Evolutionary conservation across 1,140 invertebrate species (phyloP), one percentile per base, ranked within the genome.

Genomic region (Drosophila burlai): DNA sequence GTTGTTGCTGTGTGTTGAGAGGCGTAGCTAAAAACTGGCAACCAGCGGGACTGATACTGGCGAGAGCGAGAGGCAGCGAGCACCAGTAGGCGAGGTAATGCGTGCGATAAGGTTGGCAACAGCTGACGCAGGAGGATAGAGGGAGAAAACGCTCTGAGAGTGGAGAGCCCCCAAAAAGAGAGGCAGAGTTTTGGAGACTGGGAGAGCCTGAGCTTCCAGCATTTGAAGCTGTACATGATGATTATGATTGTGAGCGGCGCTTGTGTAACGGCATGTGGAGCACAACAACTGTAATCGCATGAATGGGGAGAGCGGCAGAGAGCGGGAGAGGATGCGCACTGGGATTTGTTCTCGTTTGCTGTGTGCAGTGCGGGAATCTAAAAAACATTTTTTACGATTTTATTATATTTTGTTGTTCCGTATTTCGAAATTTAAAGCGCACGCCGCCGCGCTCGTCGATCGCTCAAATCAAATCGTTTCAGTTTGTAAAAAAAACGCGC

Each of bases 401-500:
- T 90, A 73, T 73, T 90, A 73, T 74, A 68, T 46, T 69, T 63
- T 78, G 50, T 76, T 76, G 69, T 61, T 67, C 46, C 72, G 64
- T 83, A 72, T 85, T 90, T 85, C 24, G 64, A 85, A 90, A 82
- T 73, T 73, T 74, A 66, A 81, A 89, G 80, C 65, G 81, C 69
- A 67, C 65, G 72, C 52, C 59, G 40, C 26, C 31, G 24, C 18
- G 26, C 57, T 45, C n/a, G 46, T 60, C 47, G 49, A 55, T 49
- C 42, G 45, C 55, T 45, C 24, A 68, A 69, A 54, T 83, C 54
- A 49, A 72, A 50, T 72, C 43, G 29, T 31, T 29, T 73, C 86
- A 90, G 86, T 90, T 86, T 80, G 76, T 72, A 34, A 75, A 50
- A 90, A 90, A 90, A 90, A 83, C 86, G 87, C 86, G 87, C 66